Evolutionary conservation across 1,140 invertebrate species (phyloP), one percentile per base, ranked within the genome.

Genomic region (Euborellia annulipes): DNA sequence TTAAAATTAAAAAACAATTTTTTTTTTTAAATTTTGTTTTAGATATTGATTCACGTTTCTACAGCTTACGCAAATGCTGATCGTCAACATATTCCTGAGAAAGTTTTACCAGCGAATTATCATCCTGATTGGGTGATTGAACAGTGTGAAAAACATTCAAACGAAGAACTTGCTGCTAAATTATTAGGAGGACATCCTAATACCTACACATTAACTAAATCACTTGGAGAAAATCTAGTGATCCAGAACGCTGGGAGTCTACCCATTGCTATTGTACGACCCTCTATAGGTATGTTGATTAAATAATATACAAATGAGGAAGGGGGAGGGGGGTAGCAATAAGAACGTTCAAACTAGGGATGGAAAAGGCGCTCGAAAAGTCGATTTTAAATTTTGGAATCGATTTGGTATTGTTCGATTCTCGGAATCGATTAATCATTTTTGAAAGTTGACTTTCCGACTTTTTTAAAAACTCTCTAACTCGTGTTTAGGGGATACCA

Each of bases 61-160:
- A 91, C 87, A 1, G 87, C 86, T 0, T 91, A 87, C 61, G 85
- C 82, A 54, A 91, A 91, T 61, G 75, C 82, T 0, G 78, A 87
- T 45, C 70, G 72, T 34, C 60, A 62, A 3, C 66, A 75, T 30
- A 73, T 88, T 11, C 70, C 78, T 34, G 85, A 89, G 62, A 61
- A 62, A 11, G 73, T 89, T 9, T 87, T 87, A 55, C 71, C 72
- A 62, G 71, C 78, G 0, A 68, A 74, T 0, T 72, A 73, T 19
- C 72, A 80, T 52, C 75, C 76, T 21, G 62, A 71, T 17, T 61
- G 66, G 14, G 68, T 82, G 20, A 67, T 82, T 0, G 63, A 72
- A 32, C 74, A 70, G 51, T 66, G 73, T 11, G 66, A 72, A 44
- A 67, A 69, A 50, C 62, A 80, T 43, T 70, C 73, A 2, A 59